A percentile compares a stretch with the other conserved stretches of the same genome.
Evolutionary conservation across 2,113 vertebrate species (phyloP).

Genomic region (Melanostigma gelatinosum): DNA sequence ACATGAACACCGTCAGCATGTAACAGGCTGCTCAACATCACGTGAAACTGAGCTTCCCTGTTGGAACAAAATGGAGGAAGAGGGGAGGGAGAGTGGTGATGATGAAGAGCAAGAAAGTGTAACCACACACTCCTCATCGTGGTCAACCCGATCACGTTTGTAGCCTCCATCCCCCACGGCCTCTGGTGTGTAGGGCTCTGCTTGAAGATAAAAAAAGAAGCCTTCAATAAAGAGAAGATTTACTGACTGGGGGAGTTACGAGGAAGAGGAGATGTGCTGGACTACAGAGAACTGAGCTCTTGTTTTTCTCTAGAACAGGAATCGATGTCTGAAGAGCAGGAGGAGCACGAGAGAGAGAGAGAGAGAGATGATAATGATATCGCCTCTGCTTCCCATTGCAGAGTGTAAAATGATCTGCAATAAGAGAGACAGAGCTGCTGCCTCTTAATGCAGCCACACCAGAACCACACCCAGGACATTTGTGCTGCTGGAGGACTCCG

Average conservation of each 20-base stretch:
- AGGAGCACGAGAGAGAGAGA: constrained; percentile 7
- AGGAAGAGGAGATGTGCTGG: constrained; percentile 24
- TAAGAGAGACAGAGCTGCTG: constrained; percentile 47
- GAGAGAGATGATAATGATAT: constrained; percentile 3
- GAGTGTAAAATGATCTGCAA: constrained; percentile 65
- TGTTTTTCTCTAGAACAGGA: constrained; percentile 12
- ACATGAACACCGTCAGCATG: neutral
- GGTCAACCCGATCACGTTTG: constrained; percentile 37
- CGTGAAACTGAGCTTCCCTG: constrained; percentile 20
- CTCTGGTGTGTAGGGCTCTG: constrained; percentile 25
- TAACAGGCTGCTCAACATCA: neutral
- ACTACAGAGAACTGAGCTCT: constrained; percentile 7
- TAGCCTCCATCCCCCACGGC: constrained; percentile 2
- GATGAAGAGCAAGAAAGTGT: constrained; percentile 27
- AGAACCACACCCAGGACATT: constrained; percentile 67
- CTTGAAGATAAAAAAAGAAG: constrained; percentile 46
- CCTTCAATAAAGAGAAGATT: constrained; percentile 69
- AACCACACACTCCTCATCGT: constrained; percentile 36
- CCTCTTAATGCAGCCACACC: constrained; percentile 54
- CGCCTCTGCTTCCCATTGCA: neutral
- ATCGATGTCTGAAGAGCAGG: constrained; percentile 32
- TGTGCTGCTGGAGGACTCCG: constrained; percentile 22
- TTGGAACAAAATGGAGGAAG: constrained; percentile 33
- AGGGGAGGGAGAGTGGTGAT: neutral
- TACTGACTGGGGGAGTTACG: constrained; percentile 26